phyloP scores from a whole-genome alignment of 2,797 vertebrate genomes.

The Gila robusta region DNA sequence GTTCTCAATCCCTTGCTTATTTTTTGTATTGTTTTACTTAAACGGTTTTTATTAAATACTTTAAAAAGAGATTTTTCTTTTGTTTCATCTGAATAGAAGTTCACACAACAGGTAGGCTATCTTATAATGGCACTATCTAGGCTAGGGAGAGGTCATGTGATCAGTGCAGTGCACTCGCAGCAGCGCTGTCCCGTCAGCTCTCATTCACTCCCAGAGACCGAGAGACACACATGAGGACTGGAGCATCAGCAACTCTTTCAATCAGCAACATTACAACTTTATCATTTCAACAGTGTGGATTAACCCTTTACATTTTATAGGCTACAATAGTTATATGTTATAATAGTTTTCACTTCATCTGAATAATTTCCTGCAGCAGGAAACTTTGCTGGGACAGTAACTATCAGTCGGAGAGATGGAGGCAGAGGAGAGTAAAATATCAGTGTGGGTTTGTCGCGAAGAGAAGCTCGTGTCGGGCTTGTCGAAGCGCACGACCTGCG shows the following conservation, averaged over 20 bases:
- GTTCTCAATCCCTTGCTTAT: neutral
- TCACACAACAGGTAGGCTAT: neutral
- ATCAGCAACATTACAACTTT: neutral
- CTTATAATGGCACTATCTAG: neutral
- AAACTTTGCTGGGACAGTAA: constrained; percentile 14
- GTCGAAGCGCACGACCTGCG: constrained; percentile 90
- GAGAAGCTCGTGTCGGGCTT: constrained; percentile 95
- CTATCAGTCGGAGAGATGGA: constrained; percentile 80
- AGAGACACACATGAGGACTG: neutral
- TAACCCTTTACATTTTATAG: neutral
- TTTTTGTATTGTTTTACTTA: neutral
- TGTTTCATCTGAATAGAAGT: neutral
- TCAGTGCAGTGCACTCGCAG: constrained; percentile 43
- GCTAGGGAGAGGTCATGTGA: constrained; percentile 61
- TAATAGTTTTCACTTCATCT: neutral
- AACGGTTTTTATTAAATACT: neutral
- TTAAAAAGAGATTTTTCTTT: neutral
- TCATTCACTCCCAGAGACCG: constrained; percentile 20
- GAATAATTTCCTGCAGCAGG: neutral
- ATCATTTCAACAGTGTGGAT: constrained; percentile 9
- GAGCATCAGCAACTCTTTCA: constrained; percentile 22
- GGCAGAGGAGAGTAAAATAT: constrained; percentile 86
- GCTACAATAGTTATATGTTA: neutral
- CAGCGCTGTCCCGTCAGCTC: constrained; percentile 23
- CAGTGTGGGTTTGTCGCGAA: constrained; percentile 96